Evolutionary conservation across 2,113 vertebrate genomes (phyloP).

Genomic region (Leptodactylus fuscus): DNA sequence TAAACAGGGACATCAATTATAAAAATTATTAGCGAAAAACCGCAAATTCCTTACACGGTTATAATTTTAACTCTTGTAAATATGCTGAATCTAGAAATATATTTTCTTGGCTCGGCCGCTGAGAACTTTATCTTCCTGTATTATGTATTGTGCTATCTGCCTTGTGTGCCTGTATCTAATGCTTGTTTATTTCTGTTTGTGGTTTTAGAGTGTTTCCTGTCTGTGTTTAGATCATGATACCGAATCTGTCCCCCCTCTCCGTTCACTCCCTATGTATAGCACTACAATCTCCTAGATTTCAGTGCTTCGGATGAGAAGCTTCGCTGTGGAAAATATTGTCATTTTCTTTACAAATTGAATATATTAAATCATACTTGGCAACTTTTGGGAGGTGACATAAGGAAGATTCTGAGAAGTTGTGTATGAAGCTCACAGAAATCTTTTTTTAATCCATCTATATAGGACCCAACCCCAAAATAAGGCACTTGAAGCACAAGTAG

Average conservation of each 20-base stretch:
- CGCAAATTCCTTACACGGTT: slow-evolving; percentile 3
- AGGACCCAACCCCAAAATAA: too few relatives aligned
- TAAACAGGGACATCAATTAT: slow-evolving; percentile 47
- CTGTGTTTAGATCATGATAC: slow-evolving; percentile 48
- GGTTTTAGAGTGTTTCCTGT: slow-evolving; percentile 44
- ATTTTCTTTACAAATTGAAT: background rate
- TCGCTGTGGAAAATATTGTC: background rate
- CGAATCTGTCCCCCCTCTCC: slow-evolving; percentile 2
- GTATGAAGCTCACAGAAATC: too few relatives aligned
- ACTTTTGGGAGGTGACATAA: too few relatives aligned
- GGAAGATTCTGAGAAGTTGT: too few relatives aligned
- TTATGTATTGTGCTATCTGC: slow-evolving; percentile 39
- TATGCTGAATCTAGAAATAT: slow-evolving; percentile 12
- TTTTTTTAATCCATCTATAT: too few relatives aligned
- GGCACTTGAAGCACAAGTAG: too few relatives aligned
- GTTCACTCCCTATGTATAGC: background rate
- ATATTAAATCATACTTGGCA: background rate
- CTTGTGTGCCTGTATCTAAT: slow-evolving; percentile 14
- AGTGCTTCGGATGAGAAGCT: background rate
- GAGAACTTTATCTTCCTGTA: slow-evolving; percentile 32
- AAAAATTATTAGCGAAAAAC: slow-evolving; percentile 2
- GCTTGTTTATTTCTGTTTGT: slow-evolving; percentile 42
- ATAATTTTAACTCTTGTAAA: slow-evolving; percentile 18
- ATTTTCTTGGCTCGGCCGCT: background rate
- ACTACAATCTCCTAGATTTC: background rate